These are phyloP conservation scores for Amblyjoppa fuscipennis DNA, from an alignment of 2,888 invertebrate genomes.

Conservation along the genomic window DNA sequence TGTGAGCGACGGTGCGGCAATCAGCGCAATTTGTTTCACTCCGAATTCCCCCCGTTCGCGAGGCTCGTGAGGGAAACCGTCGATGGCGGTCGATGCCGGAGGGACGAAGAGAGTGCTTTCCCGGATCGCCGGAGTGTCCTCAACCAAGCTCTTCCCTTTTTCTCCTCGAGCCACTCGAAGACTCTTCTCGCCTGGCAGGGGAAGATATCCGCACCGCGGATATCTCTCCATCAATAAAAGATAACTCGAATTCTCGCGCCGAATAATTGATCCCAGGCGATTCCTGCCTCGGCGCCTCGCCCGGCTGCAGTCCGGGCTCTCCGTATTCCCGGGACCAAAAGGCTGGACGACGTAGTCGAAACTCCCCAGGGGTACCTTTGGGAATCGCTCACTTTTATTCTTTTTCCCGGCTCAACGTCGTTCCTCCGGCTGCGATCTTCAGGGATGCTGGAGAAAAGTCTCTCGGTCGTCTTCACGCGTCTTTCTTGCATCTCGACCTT, in stretches of 20 bases:
- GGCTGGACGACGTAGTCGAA: neutral
- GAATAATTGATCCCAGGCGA: constrained; percentile 44
- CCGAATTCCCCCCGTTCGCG: neutral
- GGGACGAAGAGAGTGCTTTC: constrained; percentile 13
- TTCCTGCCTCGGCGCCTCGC: neutral
- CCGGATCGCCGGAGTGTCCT: neutral
- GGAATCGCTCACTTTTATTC: constrained; percentile 11
- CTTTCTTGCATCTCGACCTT: neutral
- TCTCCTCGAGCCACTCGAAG: neutral
- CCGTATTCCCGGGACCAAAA: neutral
- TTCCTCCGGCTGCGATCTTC: neutral
- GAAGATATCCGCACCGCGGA: neutral
- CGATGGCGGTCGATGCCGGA: neutral
- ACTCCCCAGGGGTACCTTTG: neutral
- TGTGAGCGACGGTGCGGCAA: neutral
- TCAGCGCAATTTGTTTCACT: constrained; percentile 14
- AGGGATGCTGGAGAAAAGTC: neutral
- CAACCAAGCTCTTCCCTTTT: constrained; percentile 2
- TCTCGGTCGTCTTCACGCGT: neutral
- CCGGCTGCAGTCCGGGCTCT: neutral
- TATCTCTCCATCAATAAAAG: constrained; percentile 25
- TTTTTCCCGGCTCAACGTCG: neutral
- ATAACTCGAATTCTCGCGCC: constrained; percentile 27
- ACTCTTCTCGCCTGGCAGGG: neutral
- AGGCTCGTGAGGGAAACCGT: neutral